Base-by-base conservation (phyloP, 2,113 vertebrate species). In the Sceloporus tristichus region DNA sequence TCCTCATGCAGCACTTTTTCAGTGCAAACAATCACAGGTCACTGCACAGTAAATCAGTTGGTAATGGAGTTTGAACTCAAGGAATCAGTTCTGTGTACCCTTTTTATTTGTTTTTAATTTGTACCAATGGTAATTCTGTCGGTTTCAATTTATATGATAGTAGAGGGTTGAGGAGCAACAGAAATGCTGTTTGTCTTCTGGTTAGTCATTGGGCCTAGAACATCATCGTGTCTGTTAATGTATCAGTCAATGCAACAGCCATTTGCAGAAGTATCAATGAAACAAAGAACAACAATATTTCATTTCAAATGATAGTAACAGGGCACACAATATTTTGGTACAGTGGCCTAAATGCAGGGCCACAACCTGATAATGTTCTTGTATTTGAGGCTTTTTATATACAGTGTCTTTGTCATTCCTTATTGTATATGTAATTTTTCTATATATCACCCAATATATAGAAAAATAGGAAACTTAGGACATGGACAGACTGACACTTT, bases 51-150 rank as follows among this genome's bases (percentile, higher is more conserved):
- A 98, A 98, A 98, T 98, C 97, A 97, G 97, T 93, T 83, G 93
- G 94, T 97, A 98, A 99, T 98, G 96, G 97, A 98, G 97, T 96
- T 95, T 95, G 96, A 98, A 97, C 97, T 96, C 95, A 78, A 90
- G 79, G 93, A 97, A 95, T 93, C 97, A 94, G 95, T 96, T 97
- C 94, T 93, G 94, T 96, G 96, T 91, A 96, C 96, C 94, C 95
- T 96, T 98, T 96, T 97, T 98, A 98, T 98, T 98, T 97, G 97
- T 98, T 98, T 98, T 98, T 98, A 98, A 99, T 99, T 98, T 98
- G 97, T 97, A 97, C 96, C 92, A 95, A 96, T 97, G 96, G 95
- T 97, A 97, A 98, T 98, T 97, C 97, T 96, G 94, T 93, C 95
- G 87, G 90, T 94, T 94, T 92, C 96, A 96, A 96, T 97, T 95